A percentile compares a stretch with the other conserved stretches of the same genome.
phyloP scores from a whole-genome alignment of 2,113 vertebrate species.

The Pseudorasbora parva region DNA sequence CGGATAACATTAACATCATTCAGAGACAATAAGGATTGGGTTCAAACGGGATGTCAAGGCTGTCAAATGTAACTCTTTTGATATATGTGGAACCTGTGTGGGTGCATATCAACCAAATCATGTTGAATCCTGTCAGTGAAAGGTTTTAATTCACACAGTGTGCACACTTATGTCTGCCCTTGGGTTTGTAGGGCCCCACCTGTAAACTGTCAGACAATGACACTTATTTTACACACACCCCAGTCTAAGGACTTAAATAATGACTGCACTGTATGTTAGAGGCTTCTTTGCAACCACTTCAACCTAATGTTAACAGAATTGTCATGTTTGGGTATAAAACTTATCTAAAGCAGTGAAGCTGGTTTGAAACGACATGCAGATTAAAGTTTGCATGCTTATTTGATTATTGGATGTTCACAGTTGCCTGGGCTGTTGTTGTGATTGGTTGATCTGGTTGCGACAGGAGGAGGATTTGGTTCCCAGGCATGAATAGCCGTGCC shows the following conservation, averaged over 20 bases:
- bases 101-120: neutral
- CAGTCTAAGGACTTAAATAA: neutral
- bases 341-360: neutral
- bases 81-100: neutral
- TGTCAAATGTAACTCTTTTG: neutral
- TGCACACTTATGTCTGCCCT: neutral
- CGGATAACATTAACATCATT: neutral
- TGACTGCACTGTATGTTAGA: neutral
- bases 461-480: slow-evolving; percentile 43
- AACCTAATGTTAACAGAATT: neutral
- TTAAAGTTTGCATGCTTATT: neutral
- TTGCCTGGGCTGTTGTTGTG: slow-evolving; percentile 10
- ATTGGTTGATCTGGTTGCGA: slow-evolving; percentile 40
- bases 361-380: neutral
- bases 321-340: neutral
- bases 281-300: neutral
- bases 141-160: neutral
- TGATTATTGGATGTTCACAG: slow-evolving; percentile 9
- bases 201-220: neutral
- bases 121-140: neutral
- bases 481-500: slow-evolving; percentile 41
- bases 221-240: neutral
- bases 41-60: neutral
- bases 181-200: neutral
- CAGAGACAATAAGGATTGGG: neutral